Conservation (phyloP, 92 coral and sea anemone genomes). For the Meandrina meandrites region DNA sequence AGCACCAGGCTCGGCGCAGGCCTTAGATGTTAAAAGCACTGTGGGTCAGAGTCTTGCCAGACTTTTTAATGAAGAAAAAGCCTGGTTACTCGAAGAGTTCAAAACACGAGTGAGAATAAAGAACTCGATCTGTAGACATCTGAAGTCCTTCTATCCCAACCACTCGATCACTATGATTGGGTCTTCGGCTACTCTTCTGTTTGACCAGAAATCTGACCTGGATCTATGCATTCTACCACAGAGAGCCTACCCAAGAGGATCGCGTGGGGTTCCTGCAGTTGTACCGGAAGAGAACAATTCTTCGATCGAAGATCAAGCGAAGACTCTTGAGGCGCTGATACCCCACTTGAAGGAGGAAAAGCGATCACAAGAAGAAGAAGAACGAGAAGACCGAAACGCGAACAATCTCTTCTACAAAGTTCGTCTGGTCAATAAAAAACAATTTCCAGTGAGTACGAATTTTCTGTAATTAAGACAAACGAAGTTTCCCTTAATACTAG, state of each 20-base stretch:
- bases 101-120: conserved; percentile 63
- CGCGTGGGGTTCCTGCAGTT: not conserved
- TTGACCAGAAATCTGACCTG: conserved; percentile 83
- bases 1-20: not conserved
- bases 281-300: not conserved
- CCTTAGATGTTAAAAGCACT: not conserved
- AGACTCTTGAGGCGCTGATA: not conserved
- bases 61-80: conserved; percentile 57
- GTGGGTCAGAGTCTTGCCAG: conserved; percentile 62
- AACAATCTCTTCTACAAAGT: conserved; percentile 41
- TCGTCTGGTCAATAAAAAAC: conserved; percentile 49
- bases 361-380: not conserved
- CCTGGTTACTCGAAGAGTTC: conserved; percentile 57
- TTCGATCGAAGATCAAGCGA: not conserved
- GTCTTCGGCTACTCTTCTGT: conserved; percentile 83
- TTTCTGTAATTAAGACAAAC: not conserved
- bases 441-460: conserved; percentile 51
- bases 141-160: conserved; percentile 3
- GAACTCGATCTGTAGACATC: conserved; percentile 34
- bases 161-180: conserved; percentile 72
- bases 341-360: conserved; percentile 14
- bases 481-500: not conserved
- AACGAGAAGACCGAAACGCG: not conserved
- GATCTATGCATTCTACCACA: conserved; percentile 71
- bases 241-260: not conserved